Evolutionary conservation across 2,113 vertebrate species (phyloP).

Genomic region (Hiodon alosoides): DNA sequence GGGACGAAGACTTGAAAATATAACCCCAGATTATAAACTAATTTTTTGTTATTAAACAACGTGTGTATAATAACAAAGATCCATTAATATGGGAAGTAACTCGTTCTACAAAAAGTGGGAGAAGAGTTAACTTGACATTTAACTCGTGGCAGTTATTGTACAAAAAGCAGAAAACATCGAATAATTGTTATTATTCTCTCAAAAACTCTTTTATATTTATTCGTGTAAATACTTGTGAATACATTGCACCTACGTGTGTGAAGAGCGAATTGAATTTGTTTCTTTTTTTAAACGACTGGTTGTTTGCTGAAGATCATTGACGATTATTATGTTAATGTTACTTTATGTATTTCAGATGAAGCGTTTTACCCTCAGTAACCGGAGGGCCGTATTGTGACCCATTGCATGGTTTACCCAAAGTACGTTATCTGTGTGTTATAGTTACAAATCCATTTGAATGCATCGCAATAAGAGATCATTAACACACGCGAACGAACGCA

Average conservation of each 20-base stretch:
- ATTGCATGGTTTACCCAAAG: slow-evolving; percentile 66
- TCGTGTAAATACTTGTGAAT: slow-evolving; percentile 73
- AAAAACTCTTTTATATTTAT: slow-evolving; percentile 72
- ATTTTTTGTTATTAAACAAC: slow-evolving; percentile 31
- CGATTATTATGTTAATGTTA: slow-evolving; percentile 40
- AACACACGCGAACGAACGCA: slow-evolving; percentile 37
- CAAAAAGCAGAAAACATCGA: slow-evolving; percentile 49
- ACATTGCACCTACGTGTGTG: slow-evolving; percentile 61
- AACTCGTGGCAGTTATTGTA: slow-evolving; percentile 64
- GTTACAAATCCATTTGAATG: slow-evolving; percentile 43
- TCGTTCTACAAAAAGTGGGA: slow-evolving; percentile 21
- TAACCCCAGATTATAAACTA: slow-evolving; percentile 30
- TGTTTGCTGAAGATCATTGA: slow-evolving; percentile 36
- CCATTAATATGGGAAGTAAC: slow-evolving; percentile 18
- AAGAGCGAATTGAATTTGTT: slow-evolving; percentile 44
- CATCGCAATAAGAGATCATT: slow-evolving; percentile 69
- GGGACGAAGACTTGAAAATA: slow-evolving; percentile 36
- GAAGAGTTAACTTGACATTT: slow-evolving; percentile 25
- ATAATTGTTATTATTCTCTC: slow-evolving; percentile 52
- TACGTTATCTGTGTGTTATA: slow-evolving; percentile 44
- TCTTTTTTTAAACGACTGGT: slow-evolving; percentile 23
- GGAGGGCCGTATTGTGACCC: slow-evolving; percentile 40
- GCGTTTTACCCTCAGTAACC: slow-evolving; percentile 13
- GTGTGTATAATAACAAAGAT: slow-evolving; percentile 26
- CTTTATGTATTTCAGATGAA: slow-evolving; percentile 45